Conservation (phyloP, 2,797 vertebrate genomes). For the Okamejei kenojei region DNA sequence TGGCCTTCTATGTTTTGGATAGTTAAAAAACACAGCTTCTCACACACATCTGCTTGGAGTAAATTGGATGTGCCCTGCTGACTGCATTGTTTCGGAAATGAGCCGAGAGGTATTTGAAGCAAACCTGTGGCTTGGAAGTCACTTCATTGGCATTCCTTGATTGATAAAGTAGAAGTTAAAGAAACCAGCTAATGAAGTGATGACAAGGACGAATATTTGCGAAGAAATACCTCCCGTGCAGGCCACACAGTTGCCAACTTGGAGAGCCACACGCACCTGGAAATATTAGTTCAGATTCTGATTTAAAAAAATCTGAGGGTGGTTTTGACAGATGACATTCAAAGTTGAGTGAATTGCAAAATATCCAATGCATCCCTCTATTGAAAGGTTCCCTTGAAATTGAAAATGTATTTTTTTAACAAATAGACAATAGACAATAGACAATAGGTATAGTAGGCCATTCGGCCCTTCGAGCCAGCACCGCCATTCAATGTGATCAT, state of each 20-base stretch:
- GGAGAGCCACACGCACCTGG: neutral
- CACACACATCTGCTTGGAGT: slow-evolving; percentile 2
- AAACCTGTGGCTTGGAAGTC: neutral
- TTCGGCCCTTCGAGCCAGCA: no score
- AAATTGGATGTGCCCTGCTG: slow-evolving; percentile 12
- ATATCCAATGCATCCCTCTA: neutral
- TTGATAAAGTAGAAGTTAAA: slow-evolving; percentile 11
- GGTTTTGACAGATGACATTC: neutral
- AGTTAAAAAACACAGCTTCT: slow-evolving; percentile 50
- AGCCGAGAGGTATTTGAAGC: neutral
- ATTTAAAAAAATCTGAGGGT: neutral
- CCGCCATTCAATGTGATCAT: no score
- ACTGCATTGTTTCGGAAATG: neutral
- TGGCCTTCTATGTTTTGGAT: slow-evolving; percentile 61
- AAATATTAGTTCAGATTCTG: neutral
- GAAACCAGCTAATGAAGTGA: neutral
- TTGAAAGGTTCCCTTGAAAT: neutral
- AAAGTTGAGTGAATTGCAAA: neutral
- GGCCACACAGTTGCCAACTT: neutral
- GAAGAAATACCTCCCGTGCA: neutral
- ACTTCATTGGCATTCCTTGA: neutral
- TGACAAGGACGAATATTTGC: neutral
- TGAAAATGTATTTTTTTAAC: neutral
- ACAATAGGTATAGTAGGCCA: no score
- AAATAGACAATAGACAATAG: neutral